phyloP scores from a whole-genome alignment of 1,140 invertebrate genomes.

The Episyrphus balteatus region DNA sequence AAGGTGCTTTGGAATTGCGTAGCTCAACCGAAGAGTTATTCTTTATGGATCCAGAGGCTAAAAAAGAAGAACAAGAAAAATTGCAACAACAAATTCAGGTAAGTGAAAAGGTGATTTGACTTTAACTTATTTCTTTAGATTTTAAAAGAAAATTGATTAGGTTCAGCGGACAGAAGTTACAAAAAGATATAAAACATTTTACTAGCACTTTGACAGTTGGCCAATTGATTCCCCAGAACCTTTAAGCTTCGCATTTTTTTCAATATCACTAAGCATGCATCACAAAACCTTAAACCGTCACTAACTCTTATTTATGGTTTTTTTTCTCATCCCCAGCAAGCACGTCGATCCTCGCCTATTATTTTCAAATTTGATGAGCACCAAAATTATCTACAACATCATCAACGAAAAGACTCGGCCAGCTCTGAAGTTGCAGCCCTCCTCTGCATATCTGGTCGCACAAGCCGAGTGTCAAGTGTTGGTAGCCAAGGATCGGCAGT shows the following conservation, averaged over 20 bases:
- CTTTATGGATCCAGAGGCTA: conserved; percentile 56
- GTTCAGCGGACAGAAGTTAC: no score
- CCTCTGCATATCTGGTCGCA: conserved; percentile 68
- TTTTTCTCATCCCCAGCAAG: not conserved
- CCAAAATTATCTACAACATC: conserved; percentile 42
- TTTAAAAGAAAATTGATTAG: no score
- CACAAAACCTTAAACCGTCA: no score
- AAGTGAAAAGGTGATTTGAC: no score
- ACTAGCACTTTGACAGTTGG: no score
- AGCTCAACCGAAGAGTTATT: conserved; percentile 78
- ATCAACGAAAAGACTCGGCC: conserved; percentile 67
- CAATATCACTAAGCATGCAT: no score
- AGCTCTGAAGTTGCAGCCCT: conserved; percentile 48
- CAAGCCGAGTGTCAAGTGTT: conserved; percentile 68
- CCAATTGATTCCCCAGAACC: no score
- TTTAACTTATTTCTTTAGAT: no score
- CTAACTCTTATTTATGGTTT: no score
- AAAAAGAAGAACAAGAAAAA: conserved; percentile 36
- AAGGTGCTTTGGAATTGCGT: conserved; percentile 66
- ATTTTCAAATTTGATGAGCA: conserved; percentile 45
- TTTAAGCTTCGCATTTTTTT: no score
- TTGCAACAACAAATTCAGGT: conserved; percentile 7
- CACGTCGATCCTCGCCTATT: conserved; percentile 36
- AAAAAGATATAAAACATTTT: no score
- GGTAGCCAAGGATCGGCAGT: conserved; percentile 53